A percentile compares a stretch with the other conserved stretches of the same genome.
Evolutionary conservation across 2,113 vertebrate species (phyloP).

Genomic region (Phrynosoma platyrhinos): DNA sequence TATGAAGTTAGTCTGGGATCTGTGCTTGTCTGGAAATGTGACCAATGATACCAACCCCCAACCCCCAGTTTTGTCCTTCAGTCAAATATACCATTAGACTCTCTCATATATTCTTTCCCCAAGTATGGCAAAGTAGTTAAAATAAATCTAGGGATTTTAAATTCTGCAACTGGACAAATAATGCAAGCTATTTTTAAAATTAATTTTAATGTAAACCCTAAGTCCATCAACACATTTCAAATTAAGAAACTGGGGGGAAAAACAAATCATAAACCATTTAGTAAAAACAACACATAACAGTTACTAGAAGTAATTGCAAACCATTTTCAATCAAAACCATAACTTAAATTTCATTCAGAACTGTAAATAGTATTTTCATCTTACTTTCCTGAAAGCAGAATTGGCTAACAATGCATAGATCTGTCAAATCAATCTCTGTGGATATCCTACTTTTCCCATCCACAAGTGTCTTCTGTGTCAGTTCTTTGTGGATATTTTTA

Average conservation of each 20-base stretch:
- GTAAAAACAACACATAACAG: neutral
- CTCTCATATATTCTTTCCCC: neutral
- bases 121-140: conserved; percentile 24
- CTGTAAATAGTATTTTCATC: neutral
- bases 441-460: neutral
- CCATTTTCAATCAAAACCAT: neutral
- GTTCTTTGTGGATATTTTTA: neutral
- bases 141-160: conserved; percentile 48
- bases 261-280: no score
- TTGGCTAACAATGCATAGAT: neutral
- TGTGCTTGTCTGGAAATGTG: neutral
- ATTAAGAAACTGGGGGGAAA: no score
- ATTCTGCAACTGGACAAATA: conserved; percentile 2
- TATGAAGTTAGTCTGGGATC: conserved; percentile 17
- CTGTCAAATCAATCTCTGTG: neutral
- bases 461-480: neutral
- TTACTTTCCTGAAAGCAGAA: neutral
- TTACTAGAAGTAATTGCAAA: no score
- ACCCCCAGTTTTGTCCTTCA: conserved; percentile 37
- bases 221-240: no score
- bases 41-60: conserved; percentile 19
- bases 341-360: neutral
- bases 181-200: no score
- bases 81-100: conserved; percentile 40
- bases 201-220: no score